Conservation (phyloP, 2,888 invertebrate genomes). For the Drosophila flavopinicola region DNA sequence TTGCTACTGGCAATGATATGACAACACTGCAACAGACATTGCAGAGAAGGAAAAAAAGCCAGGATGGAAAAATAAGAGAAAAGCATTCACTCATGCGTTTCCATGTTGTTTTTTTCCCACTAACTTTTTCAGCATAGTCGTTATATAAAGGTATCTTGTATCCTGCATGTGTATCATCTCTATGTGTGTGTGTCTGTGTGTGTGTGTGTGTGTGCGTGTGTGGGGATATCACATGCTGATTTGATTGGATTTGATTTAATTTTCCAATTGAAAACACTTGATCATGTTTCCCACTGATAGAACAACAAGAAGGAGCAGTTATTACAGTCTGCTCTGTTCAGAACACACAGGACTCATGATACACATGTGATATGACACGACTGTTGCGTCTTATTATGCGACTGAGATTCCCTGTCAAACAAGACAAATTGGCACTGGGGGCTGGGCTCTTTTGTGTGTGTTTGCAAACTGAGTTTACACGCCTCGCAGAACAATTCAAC, state of each 20-base stretch:
- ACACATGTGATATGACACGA: constrained; percentile 18
- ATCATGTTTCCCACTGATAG: constrained; percentile 57
- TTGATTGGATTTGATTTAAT: constrained; percentile 82
- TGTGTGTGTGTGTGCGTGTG: constrained; percentile 22
- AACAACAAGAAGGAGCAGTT: constrained; percentile 46
- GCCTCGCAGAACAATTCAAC: constrained; percentile 32
- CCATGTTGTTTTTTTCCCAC: constrained; percentile 21
- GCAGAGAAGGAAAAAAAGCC: constrained; percentile 3
- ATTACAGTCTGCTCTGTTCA: constrained; percentile 22
- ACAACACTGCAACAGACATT: constrained; percentile 51
- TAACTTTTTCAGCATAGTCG: constrained; percentile 27
- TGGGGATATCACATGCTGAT: constrained; percentile 67
- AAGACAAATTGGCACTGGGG: constrained; percentile 37
- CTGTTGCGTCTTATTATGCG: constrained; percentile 50
- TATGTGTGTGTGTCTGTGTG: constrained; percentile 11
- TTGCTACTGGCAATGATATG: constrained; percentile 60
- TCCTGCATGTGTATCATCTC: constrained; percentile 21
- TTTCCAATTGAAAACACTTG: constrained; percentile 81
- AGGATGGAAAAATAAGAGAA: constrained; percentile 8
- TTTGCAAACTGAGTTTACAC: constrained; percentile 49
- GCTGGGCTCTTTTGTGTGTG: constrained; percentile 7
- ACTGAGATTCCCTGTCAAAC: constrained; percentile 20
- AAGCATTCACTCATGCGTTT: constrained; percentile 65
- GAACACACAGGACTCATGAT: background rate
- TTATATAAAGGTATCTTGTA: constrained; percentile 33